Percentiles rank a stretch among this genome's conserved stretches.
Conservation (phyloP, 2,888 invertebrate genomes). For the Chrysopilus asiliformis region DNA sequence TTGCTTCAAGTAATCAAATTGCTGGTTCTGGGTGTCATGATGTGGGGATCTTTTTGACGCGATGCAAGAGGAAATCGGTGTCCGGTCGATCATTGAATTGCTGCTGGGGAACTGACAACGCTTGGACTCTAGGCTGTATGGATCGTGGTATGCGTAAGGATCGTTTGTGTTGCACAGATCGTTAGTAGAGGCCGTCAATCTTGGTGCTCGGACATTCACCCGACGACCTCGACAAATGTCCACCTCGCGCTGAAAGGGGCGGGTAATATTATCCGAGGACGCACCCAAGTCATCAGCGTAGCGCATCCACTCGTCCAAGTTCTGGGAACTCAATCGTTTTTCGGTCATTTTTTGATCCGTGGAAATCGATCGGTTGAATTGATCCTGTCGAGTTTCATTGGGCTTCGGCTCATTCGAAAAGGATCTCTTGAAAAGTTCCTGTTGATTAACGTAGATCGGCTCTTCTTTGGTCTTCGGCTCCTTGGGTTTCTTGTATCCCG, state of each 20-base stretch:
- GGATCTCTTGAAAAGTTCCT: too few species aligned
- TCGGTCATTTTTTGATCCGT: slow-evolving; percentile 9
- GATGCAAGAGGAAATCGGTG: slow-evolving; percentile 30
- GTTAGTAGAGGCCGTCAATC: slow-evolving; percentile 27
- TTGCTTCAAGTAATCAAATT: slow-evolving; percentile 48
- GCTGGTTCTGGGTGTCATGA: slow-evolving; percentile 39
- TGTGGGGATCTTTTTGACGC: slow-evolving; percentile 40
- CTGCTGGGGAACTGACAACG: slow-evolving; percentile 26
- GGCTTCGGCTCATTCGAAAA: background rate
- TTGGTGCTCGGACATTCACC: slow-evolving; percentile 28
- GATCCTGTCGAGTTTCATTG: background rate
- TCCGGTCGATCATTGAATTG: slow-evolving; percentile 31
- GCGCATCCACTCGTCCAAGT: slow-evolving; percentile 36
- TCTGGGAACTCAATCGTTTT: slow-evolving; percentile 28
- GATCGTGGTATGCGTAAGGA: background rate
- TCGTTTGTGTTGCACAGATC: background rate
- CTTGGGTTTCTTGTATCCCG: background rate
- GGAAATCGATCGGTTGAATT: background rate
- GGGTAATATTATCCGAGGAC: slow-evolving; percentile 32
- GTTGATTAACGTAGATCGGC: too few species aligned
- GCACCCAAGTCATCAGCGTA: slow-evolving; percentile 24
- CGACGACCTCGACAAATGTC: slow-evolving; percentile 28
- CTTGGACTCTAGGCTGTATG: slow-evolving; percentile 2
- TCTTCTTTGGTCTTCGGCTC: slow-evolving; percentile 1
- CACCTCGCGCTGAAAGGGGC: slow-evolving; percentile 31